These are phyloP conservation scores for Bradypus variegatus DNA, from an alignment of 2,797 vertebrate species.

Conservation along the genomic window DNA sequence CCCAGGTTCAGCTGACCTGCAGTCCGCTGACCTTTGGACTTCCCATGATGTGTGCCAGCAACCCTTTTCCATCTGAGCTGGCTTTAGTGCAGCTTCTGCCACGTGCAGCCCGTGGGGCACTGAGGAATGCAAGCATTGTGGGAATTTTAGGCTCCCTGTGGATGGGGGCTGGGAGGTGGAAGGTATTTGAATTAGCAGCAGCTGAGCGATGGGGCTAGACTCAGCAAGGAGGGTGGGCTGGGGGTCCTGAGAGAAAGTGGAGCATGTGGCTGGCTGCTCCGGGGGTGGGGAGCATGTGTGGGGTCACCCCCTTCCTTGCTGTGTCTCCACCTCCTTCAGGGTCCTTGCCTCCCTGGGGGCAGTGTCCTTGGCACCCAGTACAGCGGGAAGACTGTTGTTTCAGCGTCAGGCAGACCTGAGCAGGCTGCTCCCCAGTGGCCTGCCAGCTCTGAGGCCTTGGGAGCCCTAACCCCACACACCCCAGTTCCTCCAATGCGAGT, in stretches of 20 bases:
- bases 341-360: no score
- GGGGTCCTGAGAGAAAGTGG: no score
- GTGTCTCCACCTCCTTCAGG: background rate
- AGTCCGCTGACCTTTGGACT: rapidly evolving
- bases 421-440: background rate
- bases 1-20: background rate
- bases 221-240: no score
- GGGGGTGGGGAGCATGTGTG: rapidly evolving
- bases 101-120: rapidly evolving
- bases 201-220: background rate
- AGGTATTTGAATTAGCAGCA: background rate
- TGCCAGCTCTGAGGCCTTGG: background rate
- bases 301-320: background rate
- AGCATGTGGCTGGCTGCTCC: no score
- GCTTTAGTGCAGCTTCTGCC: background rate
- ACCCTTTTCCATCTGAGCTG: no score
- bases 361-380: rapidly evolving
- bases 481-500: background rate
- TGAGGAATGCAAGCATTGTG: background rate
- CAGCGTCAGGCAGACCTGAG: no score
- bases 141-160: rapidly evolving
- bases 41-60: background rate
- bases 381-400: background rate
- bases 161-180: background rate
- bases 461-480: background rate